These are phyloP conservation scores for Centroberyx gerrardi DNA, from an alignment of 2,797 vertebrate genomes.

Conservation along the genomic window DNA sequence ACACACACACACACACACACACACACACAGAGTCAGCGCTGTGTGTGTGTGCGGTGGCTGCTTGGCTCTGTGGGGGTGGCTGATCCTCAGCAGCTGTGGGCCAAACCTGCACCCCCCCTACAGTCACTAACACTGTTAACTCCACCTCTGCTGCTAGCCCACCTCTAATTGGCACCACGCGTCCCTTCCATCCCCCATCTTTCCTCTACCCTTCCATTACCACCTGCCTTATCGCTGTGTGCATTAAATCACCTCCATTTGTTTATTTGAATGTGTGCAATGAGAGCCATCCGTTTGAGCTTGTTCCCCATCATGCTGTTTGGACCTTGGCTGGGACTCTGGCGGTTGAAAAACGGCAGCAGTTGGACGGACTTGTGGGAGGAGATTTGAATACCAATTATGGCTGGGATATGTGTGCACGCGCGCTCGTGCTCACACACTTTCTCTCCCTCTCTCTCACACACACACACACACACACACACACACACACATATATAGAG, in stretches of 20 bases:
- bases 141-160: slow-evolving; percentile 63
- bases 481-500: slow-evolving; percentile 39
- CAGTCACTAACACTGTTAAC: slow-evolving; percentile 70
- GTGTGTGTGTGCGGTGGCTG: slow-evolving; percentile 52
- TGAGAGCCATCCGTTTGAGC: slow-evolving; percentile 80
- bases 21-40: slow-evolving; percentile 24
- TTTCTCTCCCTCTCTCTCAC: neutral
- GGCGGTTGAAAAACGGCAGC: slow-evolving; percentile 74
- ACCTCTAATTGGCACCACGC: slow-evolving; percentile 45
- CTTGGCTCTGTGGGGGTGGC: slow-evolving; percentile 65
- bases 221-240: slow-evolving; percentile 72
- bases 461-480: slow-evolving; percentile 18
- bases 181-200: slow-evolving; percentile 39
- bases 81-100: slow-evolving; percentile 73
- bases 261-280: slow-evolving; percentile 82
- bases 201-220: slow-evolving; percentile 70
- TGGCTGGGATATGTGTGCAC: slow-evolving; percentile 49
- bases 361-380: slow-evolving; percentile 77
- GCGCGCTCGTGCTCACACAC: slow-evolving; percentile 1
- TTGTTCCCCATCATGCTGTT: slow-evolving; percentile 78
- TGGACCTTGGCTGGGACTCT: slow-evolving; percentile 74
- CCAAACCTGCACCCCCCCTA: slow-evolving; percentile 62
- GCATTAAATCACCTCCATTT: slow-evolving; percentile 84
- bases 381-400: slow-evolving; percentile 85
- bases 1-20: slow-evolving; percentile 23